Evolutionary conservation across 2,113 vertebrate species (phyloP).

Genomic region (Canis aureus): DNA sequence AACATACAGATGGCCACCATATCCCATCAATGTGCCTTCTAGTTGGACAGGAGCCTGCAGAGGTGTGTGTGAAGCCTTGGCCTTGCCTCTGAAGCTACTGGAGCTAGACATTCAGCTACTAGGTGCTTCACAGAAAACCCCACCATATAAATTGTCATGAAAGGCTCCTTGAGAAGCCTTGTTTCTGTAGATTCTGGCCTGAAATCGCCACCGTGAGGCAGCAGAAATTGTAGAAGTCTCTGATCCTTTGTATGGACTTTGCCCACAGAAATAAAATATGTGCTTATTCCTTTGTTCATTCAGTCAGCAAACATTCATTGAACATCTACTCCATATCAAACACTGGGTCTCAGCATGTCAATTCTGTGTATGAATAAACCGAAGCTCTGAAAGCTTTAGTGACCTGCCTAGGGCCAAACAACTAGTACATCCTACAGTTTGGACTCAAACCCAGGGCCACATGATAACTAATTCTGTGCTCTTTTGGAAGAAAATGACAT

Average conservation of each 20-base stretch:
- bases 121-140: background rate
- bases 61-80: background rate
- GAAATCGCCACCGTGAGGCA: background rate
- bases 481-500: background rate
- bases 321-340: background rate
- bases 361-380: background rate
- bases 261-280: background rate
- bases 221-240: background rate
- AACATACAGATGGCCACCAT: background rate
- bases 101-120: background rate
- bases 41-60: background rate
- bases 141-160: background rate
- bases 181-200: background rate
- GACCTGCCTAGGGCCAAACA: background rate
- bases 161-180: background rate
- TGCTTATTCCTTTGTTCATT: background rate
- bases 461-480: background rate
- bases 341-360: background rate
- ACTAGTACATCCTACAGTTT: background rate
- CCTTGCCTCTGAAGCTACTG: background rate
- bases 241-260: background rate
- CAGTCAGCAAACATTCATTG: background rate
- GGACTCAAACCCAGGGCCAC: background rate
- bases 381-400: background rate
- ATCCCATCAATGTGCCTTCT: rapidly evolving